Evolutionary conservation across 2,888 invertebrate genomes (phyloP), one percentile per base, ranked within the genome.

Genomic region (Apotomis capreana): DNA sequence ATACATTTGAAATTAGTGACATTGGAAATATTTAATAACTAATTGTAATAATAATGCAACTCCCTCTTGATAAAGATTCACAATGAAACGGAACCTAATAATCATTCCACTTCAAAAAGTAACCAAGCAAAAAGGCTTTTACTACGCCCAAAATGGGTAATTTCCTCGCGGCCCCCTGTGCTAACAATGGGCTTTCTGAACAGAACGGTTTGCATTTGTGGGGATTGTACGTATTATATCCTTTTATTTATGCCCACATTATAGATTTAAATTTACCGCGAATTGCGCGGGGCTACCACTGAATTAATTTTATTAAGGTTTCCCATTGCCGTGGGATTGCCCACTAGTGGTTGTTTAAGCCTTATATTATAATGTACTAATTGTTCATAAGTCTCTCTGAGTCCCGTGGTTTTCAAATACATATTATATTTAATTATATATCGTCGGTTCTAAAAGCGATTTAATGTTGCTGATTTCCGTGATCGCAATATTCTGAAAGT

Each of bases 171-270:
- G 40, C 61, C 75, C 77, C 70, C 77, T 77, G 64, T 74, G 78
- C 82, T 85, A 87, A 87, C 83, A 87, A 87, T 83, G 76, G 81
- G 78, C 77, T 80, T 79, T 77, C 76, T 70, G 75, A 82, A 83
- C 80, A 80, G 79, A 82, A 84, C 80, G 80, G 81, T 81, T 64
- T 70, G 54, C 84, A 85, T 84, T 86, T 84, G 81, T 81, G 79
- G 68, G 51, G 61, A 63, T 54, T 52, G 59, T 70, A 49, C 36
- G 57, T 36, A 69, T 52, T 54, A 70, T 67, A 67, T 59, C 63
- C 62, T 63, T 68, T 68, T 63, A 72, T 72, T 68, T 72, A 68
- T 72, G 46, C 15, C n/a, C 68, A 58, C 68, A 68, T 63, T 68
- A 68, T 72, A 68, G 62, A 72, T 63, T 72, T 63, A 68, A 72